Evolutionary conservation across 2,888 invertebrate species (phyloP).

Genomic region (Vandiemenella viatica): DNA sequence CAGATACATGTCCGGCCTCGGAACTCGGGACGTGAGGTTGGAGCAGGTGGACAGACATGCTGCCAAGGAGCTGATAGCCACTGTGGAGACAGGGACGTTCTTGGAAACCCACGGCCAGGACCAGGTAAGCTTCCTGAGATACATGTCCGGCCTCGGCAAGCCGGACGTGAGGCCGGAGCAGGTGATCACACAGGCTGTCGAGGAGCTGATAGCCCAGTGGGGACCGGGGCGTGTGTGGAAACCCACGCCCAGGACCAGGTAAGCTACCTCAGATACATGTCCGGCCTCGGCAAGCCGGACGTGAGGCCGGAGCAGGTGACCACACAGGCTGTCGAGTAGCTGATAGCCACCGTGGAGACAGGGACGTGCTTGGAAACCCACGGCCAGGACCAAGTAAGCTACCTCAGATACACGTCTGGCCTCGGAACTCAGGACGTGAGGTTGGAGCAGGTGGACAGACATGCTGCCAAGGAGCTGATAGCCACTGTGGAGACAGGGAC

Average conservation of each 20-base stretch:
- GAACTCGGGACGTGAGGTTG: constrained; percentile 37
- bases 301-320: constrained; percentile 39
- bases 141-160: constrained; percentile 46
- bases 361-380: constrained; percentile 19
- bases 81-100: constrained; percentile 26
- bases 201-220: constrained; percentile 37
- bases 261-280: too few relatives aligned
- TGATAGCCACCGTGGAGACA: constrained; percentile 35
- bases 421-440: too few relatives aligned
- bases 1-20: constrained; percentile 49
- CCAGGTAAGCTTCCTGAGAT: too few relatives aligned
- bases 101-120: constrained; percentile 29
- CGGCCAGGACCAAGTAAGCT: constrained; percentile 35
- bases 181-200: constrained; percentile 44
- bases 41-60: constrained; percentile 42
- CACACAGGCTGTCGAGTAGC: constrained; percentile 39
- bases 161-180: constrained; percentile 35
- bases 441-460: too few relatives aligned
- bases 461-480: too few relatives aligned
- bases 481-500: too few relatives aligned
- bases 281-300: constrained; percentile 44
- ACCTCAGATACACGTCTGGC: too few relatives aligned
- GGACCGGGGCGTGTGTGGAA: constrained; percentile 20
- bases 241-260: constrained; percentile 34
- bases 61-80: constrained; percentile 39